Evolutionary conservation across 2,797 vertebrate species (phyloP), one percentile per base, ranked within the genome.

Genomic region (Knipowitschia caucasica): DNA sequence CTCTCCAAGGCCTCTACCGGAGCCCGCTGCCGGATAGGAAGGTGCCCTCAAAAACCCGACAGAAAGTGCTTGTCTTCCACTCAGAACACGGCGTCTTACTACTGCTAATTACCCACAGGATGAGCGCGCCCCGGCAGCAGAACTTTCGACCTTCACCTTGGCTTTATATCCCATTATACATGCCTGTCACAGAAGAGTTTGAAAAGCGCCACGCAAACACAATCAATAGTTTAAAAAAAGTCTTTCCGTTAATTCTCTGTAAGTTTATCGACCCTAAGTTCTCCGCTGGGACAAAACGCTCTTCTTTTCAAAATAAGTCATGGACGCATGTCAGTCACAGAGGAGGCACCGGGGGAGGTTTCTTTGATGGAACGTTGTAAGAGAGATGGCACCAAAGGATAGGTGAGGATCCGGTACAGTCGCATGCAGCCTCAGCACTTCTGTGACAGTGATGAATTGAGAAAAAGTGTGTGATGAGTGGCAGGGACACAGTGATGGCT

Each of bases 401-500:
- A 50, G 59, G 59, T 62, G 43, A 36, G 77, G 68, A 71, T 69
- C 74, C 53, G 60, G 15, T 17, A 17, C 5, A 77, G 75, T 55
- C 36, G 54, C n/a, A n/a, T n/a, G n/a, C 63, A 25, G 64, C 42
- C 66, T 87, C 84, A 82, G 81, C 82, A 75, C 50, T 61, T 64
- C 33, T 9, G 50, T 80, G 85, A 87, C 85, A 82, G 78, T 87
- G 88, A 90, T 59, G 68, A 79, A 82, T 56, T 69, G 77, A 71
- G 75, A 71, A 79, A 77, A 81, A 75, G 84, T 6, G 86, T 81
- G 71, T 65, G 29, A 23, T 86, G 89, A 89, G 81, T 89, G 88
- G 79, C 89, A 85, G 77, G 67, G 81, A 66, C 75, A 69, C 53
- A 53, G 36, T 51, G 63, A 51, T 0, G 25, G 73, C 69, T 51